Evolutionary conservation across 2,797 vertebrate genomes (phyloP).

Genomic region (Emys orbicularis): DNA sequence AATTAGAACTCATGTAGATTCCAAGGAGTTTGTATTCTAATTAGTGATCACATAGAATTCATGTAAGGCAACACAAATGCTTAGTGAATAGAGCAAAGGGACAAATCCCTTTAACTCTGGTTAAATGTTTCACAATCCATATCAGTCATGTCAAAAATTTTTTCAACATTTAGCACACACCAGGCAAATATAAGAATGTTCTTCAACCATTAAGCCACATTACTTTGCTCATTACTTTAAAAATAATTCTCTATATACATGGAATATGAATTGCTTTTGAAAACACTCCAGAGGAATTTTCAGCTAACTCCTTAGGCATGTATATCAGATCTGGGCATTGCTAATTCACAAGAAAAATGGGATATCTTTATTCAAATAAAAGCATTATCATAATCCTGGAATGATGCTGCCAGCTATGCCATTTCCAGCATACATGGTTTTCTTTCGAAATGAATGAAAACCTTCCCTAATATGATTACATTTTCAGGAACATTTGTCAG

Average conservation of each 20-base stretch:
- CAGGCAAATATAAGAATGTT: background rate
- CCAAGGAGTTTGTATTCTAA: background rate
- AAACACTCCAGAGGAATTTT: background rate
- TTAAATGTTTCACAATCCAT: background rate
- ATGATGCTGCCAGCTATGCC: background rate
- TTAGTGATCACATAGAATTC: background rate
- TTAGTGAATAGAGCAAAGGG: background rate
- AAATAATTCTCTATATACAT: background rate
- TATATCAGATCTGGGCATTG: background rate
- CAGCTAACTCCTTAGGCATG: background rate
- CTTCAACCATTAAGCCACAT: background rate
- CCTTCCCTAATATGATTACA: background rate
- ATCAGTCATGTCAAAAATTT: fast-evolving
- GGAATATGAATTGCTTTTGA: background rate
- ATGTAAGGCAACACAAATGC: background rate
- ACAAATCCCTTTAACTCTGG: background rate
- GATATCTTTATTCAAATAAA: background rate
- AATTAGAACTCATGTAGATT: background rate
- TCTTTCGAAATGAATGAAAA: conserved; percentile 55
- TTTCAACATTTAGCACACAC: background rate
- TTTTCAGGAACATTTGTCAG: conserved; percentile 37
- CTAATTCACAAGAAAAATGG: background rate
- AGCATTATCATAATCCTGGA: background rate
- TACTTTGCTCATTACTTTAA: background rate
- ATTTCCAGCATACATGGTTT: conserved; percentile 24